Evolutionary conservation across 2,888 invertebrate species (phyloP), one percentile per base, ranked within the genome.

Genomic region (Digitonthophagus gazella): DNA sequence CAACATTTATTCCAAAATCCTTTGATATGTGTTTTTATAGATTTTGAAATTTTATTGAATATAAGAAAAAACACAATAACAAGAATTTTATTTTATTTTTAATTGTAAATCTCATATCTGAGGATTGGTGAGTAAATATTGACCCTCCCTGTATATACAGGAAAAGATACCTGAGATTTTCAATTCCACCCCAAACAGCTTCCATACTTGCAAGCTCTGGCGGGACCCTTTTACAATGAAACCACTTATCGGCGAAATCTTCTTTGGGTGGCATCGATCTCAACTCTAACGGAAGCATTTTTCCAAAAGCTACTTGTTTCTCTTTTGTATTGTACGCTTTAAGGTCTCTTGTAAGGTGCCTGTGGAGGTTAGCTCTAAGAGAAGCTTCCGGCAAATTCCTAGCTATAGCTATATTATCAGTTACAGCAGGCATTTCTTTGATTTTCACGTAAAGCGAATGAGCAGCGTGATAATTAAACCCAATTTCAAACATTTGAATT

Each of bases 121-220:
- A 56, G 3, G 15, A 2, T 56, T 3, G 3, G 11, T 3, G 15
- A 14, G 15, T 6, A 56, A 56, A 3, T 14, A 2, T 56, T 56
- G 3, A 56, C n/a, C 3, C n/a, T n/a, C n/a, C n/a, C n/a, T n/a
- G n/a, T n/a, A n/a, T n/a, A n/a, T n/a, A 61, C 14, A 3, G 19
- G 15, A 15, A 2, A 65, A n/a, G n/a, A n/a, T n/a, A 87, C 87
- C 86, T 85, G 3, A 90, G 82, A 78, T 88, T 84, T 15, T 85
- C 84, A 58, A 90, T 87, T n/a, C 86, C 88, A 11, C 86, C 84
- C 88, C 88, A 90, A 0, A 90, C 86, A 61, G 84, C 83, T 0
- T 87, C 83, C 90, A 90, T 90, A 0, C 85, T 82, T 68, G 85
- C 84, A 15, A 91, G 78, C 58, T 88, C 87, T 65, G 85, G 82